phyloP scores from a whole-genome alignment of 2,797 vertebrate species.

The Dicrostonyx torquatus region DNA sequence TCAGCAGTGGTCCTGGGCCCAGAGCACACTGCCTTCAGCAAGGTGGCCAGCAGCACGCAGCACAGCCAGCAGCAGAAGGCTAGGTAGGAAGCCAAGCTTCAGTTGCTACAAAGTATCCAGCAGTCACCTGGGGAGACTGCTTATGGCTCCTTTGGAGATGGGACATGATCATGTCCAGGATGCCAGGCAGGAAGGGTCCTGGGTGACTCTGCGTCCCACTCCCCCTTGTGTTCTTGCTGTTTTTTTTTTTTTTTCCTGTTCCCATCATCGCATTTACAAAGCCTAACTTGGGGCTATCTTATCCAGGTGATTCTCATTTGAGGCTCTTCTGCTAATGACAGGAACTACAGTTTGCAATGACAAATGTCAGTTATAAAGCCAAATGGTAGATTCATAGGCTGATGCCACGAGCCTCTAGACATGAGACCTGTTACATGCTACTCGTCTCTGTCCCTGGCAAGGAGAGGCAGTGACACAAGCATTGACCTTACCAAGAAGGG shows the following conservation, averaged over 20 bases:
- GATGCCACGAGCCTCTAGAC: background rate
- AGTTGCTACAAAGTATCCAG: background rate
- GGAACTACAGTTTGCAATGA: background rate
- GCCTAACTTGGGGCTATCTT: too few relatives aligned
- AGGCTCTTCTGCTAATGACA: background rate
- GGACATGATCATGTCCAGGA: background rate
- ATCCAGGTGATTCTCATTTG: background rate
- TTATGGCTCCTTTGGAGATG: background rate
- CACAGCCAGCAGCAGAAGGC: background rate
- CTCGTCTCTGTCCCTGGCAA: background rate
- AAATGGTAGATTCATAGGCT: background rate
- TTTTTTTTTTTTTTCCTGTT: background rate
- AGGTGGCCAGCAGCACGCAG: rapidly evolving
- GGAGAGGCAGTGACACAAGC: background rate
- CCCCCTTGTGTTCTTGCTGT: background rate
- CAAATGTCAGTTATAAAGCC: background rate
- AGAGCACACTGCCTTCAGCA: background rate
- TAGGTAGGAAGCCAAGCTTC: background rate
- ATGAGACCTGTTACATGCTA: background rate
- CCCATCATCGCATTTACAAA: background rate
- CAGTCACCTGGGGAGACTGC: background rate
- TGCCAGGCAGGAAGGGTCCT: background rate
- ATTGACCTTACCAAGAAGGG: background rate
- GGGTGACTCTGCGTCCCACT: background rate
- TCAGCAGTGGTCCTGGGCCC: background rate